Evolutionary conservation across 2,113 vertebrate species (phyloP), one percentile per base, ranked within the genome.

Genomic region (Todiramphus saurophagus): DNA sequence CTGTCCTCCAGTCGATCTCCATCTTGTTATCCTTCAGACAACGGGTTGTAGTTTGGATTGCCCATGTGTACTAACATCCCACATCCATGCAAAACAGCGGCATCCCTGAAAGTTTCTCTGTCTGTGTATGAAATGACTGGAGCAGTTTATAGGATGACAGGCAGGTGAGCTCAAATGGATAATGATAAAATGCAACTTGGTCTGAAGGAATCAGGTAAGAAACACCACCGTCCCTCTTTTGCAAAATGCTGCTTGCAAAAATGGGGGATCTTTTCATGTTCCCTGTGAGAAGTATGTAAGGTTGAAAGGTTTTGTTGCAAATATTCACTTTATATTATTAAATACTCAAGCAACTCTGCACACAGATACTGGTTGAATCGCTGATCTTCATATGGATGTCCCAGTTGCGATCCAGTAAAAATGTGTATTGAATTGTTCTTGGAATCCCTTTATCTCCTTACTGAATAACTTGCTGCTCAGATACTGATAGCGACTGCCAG

Each of bases 401-500:
- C 88, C 24, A 13, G 60, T 81, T 90, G 89, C 77, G 87, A 25
- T 48, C 66, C 83, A 96, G 86, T 68, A 72, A 81, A 94, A 86
- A 64, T 8, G 35, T 64, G 41, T 74, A 50, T 86, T 67, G 58
- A 81, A 63, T 72, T 90, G 64, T 90, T 64, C 73, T 89, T 83
- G 86, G 83, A 93, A 90, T 81, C 79, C 43, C 19, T 87, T 73
- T 83, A 28, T 86, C 59, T 86, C 63, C 80, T 63, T 33, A 46
- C 31, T 33, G 68, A 86, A 60, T 68, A 89, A 81, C 80, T 94
- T 1, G 13, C 88, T 83, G 76, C 94, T 93, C 92, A 88, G 88
- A 56, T 48, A 95, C 94, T 93, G 91, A 93, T 91, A 66, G 68
- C 10, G 19, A 75, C 90, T 88, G 92, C 90, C 88, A 78, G 83